Percentiles rank a stretch among this genome's conserved stretches.
Evolutionary conservation across 1,140 invertebrate species (phyloP).

Genomic region (Scaptomyza graminum): DNA sequence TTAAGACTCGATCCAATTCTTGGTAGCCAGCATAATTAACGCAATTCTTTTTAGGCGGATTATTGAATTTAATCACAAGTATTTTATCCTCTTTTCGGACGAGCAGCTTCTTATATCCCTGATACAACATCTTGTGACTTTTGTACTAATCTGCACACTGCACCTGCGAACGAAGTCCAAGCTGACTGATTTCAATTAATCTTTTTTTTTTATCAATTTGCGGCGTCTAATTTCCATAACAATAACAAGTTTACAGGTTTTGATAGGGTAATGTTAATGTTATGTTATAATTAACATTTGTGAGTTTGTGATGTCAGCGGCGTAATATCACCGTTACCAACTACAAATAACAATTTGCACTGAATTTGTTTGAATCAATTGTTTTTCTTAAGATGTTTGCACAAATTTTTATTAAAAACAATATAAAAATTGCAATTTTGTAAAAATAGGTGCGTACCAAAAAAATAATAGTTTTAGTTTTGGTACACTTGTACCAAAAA

Average conservation of each 20-base stretch:
- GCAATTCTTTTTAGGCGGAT: conserved; percentile 92
- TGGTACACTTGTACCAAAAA: too few species aligned
- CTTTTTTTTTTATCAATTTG: background rate
- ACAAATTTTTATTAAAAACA: background rate
- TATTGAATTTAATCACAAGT: conserved; percentile 88
- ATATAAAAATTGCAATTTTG: background rate
- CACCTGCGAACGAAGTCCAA: conserved; percentile 9
- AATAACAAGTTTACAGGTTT: too few species aligned
- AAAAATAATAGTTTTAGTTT: background rate
- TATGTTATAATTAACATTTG: background rate
- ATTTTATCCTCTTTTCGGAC: conserved; percentile 68
- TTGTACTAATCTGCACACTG: background rate
- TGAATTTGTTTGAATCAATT: background rate
- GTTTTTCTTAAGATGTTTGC: background rate
- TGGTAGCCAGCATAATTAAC: conserved; percentile 84
- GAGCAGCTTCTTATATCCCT: conserved; percentile 45
- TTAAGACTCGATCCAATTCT: conserved; percentile 55
- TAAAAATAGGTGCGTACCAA: background rate
- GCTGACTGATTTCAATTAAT: background rate
- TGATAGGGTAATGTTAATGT: background rate
- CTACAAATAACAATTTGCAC: background rate
- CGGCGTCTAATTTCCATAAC: too few species aligned
- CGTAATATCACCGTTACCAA: background rate
- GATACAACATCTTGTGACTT: conserved; percentile 53
- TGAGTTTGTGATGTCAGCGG: conserved; percentile 8